Evolutionary conservation across 2,797 vertebrate species (phyloP).

Genomic region (Cephalopachus bancanus): DNA sequence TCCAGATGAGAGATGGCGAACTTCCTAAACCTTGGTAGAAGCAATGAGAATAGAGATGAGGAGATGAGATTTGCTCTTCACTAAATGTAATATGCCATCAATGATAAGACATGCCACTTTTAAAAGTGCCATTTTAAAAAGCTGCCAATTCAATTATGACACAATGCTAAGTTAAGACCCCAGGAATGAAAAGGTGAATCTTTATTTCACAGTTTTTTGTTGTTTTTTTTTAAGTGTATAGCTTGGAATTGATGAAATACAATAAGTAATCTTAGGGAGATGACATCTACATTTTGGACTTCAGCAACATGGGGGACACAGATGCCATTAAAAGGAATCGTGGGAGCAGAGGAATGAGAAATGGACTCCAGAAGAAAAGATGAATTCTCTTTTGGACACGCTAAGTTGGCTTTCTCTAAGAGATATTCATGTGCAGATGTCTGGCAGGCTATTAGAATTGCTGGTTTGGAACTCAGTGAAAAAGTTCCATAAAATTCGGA

Average conservation of each 20-base stretch:
- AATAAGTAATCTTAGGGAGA: conserved; percentile 51
- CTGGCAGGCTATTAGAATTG: conserved; percentile 47
- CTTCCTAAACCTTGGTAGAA: not conserved
- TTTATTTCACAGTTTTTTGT: conserved; percentile 54
- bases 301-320: conserved; percentile 3
- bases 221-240: not conserved
- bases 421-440: conserved; percentile 69
- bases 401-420: conserved; percentile 45
- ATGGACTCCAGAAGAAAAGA: conserved; percentile 50
- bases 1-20: not conserved
- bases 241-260: not conserved
- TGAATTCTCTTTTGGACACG: conserved; percentile 59
- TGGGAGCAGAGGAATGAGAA: conserved; percentile 43
- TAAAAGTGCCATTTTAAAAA: conserved; percentile 26
- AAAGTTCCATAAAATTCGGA: conserved; percentile 59
- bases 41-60: not conserved
- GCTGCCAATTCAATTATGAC: conserved; percentile 31
- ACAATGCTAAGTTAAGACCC: not conserved
- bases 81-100: not conserved
- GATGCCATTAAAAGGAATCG: conserved; percentile 38
- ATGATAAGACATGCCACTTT: conserved; percentile 17
- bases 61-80: conserved; percentile 23
- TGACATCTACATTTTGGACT: conserved; percentile 50
- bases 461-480: conserved; percentile 44
- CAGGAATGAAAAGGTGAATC: conserved; percentile 5